Percentiles rank a stretch among this genome's conserved stretches.
phyloP scores from a whole-genome alignment of 2,797 vertebrate species.

The Sebastes iracundus region DNA sequence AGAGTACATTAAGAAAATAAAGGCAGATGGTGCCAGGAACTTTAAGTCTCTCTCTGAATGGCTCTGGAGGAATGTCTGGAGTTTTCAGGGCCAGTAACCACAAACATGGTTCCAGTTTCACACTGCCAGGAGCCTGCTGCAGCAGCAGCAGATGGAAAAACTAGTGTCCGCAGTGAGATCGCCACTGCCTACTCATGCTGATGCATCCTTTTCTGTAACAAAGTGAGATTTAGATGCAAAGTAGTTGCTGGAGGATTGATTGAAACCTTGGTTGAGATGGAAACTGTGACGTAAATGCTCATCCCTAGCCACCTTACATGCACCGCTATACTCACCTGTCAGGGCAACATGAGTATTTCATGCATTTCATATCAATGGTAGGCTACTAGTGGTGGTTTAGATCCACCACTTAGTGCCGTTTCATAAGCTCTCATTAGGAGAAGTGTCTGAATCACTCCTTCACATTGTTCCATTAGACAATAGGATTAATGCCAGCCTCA shows the following conservation, averaged over 20 bases:
- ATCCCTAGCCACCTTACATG: conserved; percentile 3
- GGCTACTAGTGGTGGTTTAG: background rate
- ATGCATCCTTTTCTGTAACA: background rate
- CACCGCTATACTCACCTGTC: background rate
- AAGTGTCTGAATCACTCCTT: conserved; percentile 42
- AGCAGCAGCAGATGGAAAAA: conserved; percentile 11
- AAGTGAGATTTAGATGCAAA: conserved; percentile 26
- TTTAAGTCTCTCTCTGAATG: conserved; percentile 41
- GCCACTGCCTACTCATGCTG: background rate
- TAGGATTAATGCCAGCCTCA: conserved; percentile 41
- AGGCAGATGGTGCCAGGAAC: conserved; percentile 38
- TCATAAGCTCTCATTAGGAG: conserved; percentile 54
- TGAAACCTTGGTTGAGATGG: conserved; percentile 5
- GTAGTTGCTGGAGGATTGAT: background rate
- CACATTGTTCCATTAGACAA: conserved; percentile 30
- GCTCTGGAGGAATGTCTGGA: conserved; percentile 62
- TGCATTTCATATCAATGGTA: too few species aligned
- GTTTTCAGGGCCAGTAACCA: conserved; percentile 48
- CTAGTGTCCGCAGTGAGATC: background rate
- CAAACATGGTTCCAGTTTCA: conserved; percentile 41
- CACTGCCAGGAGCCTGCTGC: conserved; percentile 19
- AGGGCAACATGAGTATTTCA: too few species aligned
- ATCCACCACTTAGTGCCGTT: conserved; percentile 24
- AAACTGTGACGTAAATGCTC: conserved; percentile 8
- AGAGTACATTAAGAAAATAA: conserved; percentile 23